A percentile compares a stretch with the other conserved stretches of the same genome.
These are phyloP conservation scores for Siphamia tubifer DNA, from an alignment of 2,113 vertebrate species.

Conservation along the genomic window DNA sequence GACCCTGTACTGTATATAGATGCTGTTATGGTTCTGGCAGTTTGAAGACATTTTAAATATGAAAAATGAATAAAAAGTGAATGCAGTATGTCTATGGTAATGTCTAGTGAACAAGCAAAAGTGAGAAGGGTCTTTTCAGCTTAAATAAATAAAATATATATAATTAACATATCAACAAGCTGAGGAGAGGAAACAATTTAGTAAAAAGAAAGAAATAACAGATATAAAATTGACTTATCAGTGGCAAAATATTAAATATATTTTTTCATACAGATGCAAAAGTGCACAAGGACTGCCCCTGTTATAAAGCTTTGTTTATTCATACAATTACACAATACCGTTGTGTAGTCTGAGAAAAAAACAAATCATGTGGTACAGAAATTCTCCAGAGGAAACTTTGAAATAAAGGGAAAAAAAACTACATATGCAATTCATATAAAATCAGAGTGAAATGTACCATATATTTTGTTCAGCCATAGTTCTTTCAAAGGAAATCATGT, in stretches of 20 bases:
- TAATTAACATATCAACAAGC: neutral
- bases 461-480: neutral
- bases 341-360: too few species aligned
- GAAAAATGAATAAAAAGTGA: neutral
- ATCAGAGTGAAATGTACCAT: neutral
- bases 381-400: neutral
- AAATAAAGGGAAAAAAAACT: neutral
- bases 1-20: too few species aligned
- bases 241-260: neutral
- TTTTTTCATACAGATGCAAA: neutral
- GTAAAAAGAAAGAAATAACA: neutral
- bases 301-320: neutral
- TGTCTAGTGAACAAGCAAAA: neutral
- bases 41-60: too few species aligned
- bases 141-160: slow-evolving; percentile 12
- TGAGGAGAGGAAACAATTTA: neutral
- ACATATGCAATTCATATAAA: neutral
- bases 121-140: slow-evolving; percentile 25
- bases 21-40: neutral
- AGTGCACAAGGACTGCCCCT: neutral
- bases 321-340: too few species aligned
- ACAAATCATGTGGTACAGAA: neutral
- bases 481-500: too few species aligned
- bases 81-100: neutral
- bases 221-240: neutral